These are phyloP conservation scores for Peromyscus melanophrys DNA, from an alignment of 2,797 vertebrate species.

Conservation along the genomic window DNA sequence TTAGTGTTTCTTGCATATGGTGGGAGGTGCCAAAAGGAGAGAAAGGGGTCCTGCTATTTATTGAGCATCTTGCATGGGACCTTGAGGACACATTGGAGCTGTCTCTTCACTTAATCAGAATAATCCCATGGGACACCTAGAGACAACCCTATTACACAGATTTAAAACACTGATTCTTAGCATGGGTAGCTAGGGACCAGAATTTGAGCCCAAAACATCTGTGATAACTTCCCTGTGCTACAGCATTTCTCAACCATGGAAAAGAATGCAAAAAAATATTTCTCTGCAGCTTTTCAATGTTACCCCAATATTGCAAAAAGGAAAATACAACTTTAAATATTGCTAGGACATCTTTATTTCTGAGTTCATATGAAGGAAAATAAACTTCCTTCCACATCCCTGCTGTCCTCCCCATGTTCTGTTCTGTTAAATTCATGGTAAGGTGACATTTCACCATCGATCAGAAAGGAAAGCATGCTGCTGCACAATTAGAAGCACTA, in stretches of 20 bases:
- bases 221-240: not conserved
- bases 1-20: constrained; percentile 21
- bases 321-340: constrained; percentile 4
- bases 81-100: not conserved
- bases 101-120: constrained; percentile 19
- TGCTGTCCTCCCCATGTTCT: not conserved
- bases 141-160: not conserved
- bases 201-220: not conserved
- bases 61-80: not conserved
- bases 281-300: not conserved
- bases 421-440: constrained; percentile 6
- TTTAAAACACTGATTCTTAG: not conserved
- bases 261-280: not conserved
- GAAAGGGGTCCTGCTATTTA: not conserved
- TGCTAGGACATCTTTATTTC: not conserved
- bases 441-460: not conserved
- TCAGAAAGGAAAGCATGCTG: constrained; percentile 32
- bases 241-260: not conserved
- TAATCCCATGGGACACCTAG: not conserved
- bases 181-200: not conserved
- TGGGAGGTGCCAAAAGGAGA: constrained; percentile 11
- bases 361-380: constrained; percentile 1
- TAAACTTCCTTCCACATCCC: not conserved
- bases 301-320: not conserved
- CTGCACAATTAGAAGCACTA: not conserved